These are phyloP conservation scores for Chrysolina haemoptera DNA, from an alignment of 2,888 invertebrate genomes.

Conservation along the genomic window DNA sequence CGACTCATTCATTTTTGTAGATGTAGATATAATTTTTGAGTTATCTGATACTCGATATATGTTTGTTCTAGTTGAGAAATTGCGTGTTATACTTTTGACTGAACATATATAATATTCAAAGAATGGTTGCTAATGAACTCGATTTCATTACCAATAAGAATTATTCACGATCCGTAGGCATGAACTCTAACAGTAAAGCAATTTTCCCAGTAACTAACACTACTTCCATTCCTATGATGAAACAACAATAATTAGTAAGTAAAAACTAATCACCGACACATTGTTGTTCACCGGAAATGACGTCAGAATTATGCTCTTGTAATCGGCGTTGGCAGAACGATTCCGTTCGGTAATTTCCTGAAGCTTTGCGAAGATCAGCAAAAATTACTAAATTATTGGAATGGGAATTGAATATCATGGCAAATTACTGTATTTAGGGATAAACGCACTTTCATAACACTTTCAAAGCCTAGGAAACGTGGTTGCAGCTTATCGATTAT, in stretches of 20 bases:
- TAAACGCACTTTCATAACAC: not conserved
- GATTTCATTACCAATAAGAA: not conserved
- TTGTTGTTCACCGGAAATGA: constrained; percentile 32
- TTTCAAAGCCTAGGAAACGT: not conserved
- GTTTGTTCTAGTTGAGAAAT: too few relatives aligned
- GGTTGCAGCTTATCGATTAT: not conserved
- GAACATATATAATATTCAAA: too few relatives aligned
- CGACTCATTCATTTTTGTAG: too few relatives aligned
- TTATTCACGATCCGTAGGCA: constrained; percentile 1
- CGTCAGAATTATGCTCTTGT: not conserved
- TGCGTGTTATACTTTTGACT: too few relatives aligned
- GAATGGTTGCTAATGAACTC: not conserved
- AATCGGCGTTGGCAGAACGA: constrained; percentile 1
- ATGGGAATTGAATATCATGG: not conserved
- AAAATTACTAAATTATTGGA: constrained; percentile 8
- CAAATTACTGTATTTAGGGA: constrained; percentile 9
- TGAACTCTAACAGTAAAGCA: constrained; percentile 15
- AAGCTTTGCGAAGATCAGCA: constrained; percentile 18
- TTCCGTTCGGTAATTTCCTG: constrained; percentile 13
- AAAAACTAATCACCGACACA: constrained; percentile 21
- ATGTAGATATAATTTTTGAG: too few relatives aligned
- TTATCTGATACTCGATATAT: too few relatives aligned
- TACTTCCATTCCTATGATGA: constrained; percentile 16
- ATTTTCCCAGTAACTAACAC: constrained; percentile 23
- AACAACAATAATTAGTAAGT: constrained; percentile 21